Evolutionary conservation across 2,113 vertebrate species (phyloP).

Genomic region (Neoarius graeffei): DNA sequence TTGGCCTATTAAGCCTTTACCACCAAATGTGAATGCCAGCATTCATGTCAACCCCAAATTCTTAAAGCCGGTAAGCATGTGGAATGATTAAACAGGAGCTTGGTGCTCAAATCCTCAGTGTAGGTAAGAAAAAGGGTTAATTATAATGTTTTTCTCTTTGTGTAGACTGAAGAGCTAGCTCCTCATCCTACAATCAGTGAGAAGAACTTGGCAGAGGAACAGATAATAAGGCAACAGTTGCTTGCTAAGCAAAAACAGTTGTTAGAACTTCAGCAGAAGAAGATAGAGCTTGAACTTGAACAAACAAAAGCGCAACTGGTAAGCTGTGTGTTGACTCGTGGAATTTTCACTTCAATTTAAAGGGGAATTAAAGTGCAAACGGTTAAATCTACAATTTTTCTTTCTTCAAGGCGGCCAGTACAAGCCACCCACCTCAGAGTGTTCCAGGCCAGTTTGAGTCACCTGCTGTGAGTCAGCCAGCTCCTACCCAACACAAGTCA

Average conservation of each 20-base stretch:
- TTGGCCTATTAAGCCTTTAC: slow-evolving; percentile 96
- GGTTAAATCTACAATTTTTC: not conserved
- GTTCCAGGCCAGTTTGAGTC: slow-evolving; percentile 8
- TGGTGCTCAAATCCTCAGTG: not conserved
- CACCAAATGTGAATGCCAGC: slow-evolving; percentile 93
- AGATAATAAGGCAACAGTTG: slow-evolving; percentile 93
- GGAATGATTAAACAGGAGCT: not conserved
- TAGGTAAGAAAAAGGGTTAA: not conserved
- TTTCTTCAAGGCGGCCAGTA: slow-evolving; percentile 61
- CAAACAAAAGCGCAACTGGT: slow-evolving; percentile 98
- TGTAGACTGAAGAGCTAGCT: slow-evolving; percentile 84
- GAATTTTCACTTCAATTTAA: not conserved
- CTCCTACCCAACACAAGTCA: slow-evolving; percentile 74
- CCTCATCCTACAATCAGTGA: slow-evolving; percentile 73
- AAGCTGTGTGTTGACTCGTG: slow-evolving; percentile 59
- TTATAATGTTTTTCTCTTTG: slow-evolving; percentile 56
- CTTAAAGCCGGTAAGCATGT: slow-evolving; percentile 92
- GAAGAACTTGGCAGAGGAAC: slow-evolving; percentile 92
- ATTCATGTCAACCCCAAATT: slow-evolving; percentile 99
- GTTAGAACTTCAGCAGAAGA: slow-evolving; percentile 98
- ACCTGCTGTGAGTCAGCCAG: slow-evolving; percentile 68
- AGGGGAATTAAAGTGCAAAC: not conserved
- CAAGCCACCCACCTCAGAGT: slow-evolving; percentile 25
- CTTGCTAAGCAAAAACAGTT: slow-evolving; percentile 98
- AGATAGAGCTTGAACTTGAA: slow-evolving; percentile 96